Base-by-base conservation (phyloP, 2,797 vertebrate species). In the Lepilemur ruficaudatus region DNA sequence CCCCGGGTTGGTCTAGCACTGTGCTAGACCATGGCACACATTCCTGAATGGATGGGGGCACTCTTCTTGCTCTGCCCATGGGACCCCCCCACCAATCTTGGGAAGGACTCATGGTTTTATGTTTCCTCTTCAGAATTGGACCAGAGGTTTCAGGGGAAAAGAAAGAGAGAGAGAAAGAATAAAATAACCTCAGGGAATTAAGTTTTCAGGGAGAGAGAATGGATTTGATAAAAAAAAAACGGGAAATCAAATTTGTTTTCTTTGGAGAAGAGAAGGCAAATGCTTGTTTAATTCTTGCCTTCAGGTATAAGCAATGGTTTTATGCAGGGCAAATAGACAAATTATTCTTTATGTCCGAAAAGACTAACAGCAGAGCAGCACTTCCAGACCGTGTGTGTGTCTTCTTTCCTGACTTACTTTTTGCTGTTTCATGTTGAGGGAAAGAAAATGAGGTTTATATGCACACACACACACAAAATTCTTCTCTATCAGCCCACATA, bases 201-300 rank as follows among this genome's bases (percentile, higher is more conserved):
- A 76, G 63, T 38, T 35, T 93, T 50, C 22, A 17, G 57, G 32
- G 2, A 65, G 18, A 67, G 25, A 88, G 28, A 73, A 61, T n/a
- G 5, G 63, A 59, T 89, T 93, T 13, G 22, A 61, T 61, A 78
- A 93, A 85, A 81, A 95, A 48, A 81, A 94, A 81, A 88, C 2
- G 73, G 92, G 57, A 38, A 88, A 93, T 91, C 61, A 89, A 70
- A 67, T 85, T 50, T 85, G n/a, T 92, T 94, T 95, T 88, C 61
- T 80, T 95, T 50, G 25, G 81, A 89, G 75, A 86, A 86, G 30
- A 89, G 41, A 89, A 63, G 61, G 78, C 67, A 93, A 85, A 86
- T 52, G 22, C 11, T 7, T 91, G 23, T 32, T 85, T 93, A 91
- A 94, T 86, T 69, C 11, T 73, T 90, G 41, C 86, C 76, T 92